Evolutionary conservation across 2,113 vertebrate species (phyloP), one percentile per base, ranked within the genome.

Genomic region (Eublepharis macularius): DNA sequence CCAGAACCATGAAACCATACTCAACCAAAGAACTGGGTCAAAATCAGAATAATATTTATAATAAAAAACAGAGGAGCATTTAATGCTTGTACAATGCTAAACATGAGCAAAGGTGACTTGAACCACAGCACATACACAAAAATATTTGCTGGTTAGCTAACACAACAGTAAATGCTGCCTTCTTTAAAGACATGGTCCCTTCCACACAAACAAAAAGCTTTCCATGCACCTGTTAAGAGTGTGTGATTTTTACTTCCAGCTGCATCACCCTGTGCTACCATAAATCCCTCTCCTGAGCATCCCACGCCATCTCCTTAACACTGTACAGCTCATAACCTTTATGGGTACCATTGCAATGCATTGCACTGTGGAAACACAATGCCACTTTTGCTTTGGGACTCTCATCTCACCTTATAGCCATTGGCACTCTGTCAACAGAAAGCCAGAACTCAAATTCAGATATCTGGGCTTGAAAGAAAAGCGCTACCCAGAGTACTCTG

Each of bases 21-120:
- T 24, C 72, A 83, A 85, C 43, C 85, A 74, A 2, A 84, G 43
- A 90, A 85, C 2, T 72, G 39, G 36, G 12, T 76, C 81, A 86
- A 7, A 86, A 81, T 65, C 41, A 73, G 70, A 73, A 73, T 3
- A 41, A 65, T 32, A 34, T 81, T 51, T 39, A 81, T 29, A 43
- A 81, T 14, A 11, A 51, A 88, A 32, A 11, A 2, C 73, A 82
- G 21, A 76, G 43, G 45, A 83, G 0, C 76, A 84, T 5, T 83
- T 11, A 91, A 89, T 17, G 24, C 76, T 86, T 87, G 81, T 84
- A 86, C 82, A 89, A 81, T 34, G 86, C 80, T 63, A 87, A 91
- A 89, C 80, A 84, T 76, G 65, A 87, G 86, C 17, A 41, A 69
- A 7, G 39, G 14, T 87, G 82, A 87, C 84, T 82, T 90, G 6